These are phyloP conservation scores for Carcharodon carcharias DNA, from an alignment of 2,797 vertebrate genomes.

Conservation along the genomic window DNA sequence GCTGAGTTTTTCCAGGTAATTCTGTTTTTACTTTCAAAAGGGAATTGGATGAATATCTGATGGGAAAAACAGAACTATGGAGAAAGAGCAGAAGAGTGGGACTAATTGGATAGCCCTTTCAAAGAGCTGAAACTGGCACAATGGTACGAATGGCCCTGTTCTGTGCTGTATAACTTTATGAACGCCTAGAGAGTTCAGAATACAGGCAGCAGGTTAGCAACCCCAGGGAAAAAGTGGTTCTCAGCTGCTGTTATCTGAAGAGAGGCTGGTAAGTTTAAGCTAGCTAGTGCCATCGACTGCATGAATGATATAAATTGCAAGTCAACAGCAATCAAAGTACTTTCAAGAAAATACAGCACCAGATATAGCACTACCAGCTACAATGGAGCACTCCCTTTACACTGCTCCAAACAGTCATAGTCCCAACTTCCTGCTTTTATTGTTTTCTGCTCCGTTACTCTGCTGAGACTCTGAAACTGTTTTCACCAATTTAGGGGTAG, in stretches of 20 bases:
- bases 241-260: neutral
- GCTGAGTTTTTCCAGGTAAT: too few species aligned
- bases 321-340: neutral
- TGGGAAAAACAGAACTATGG: too few species aligned
- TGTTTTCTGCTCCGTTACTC: neutral
- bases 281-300: neutral
- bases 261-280: neutral
- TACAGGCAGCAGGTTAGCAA: neutral
- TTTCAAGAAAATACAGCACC: neutral
- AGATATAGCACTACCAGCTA: neutral
- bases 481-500: neutral
- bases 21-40: too few species aligned
- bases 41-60: too few species aligned
- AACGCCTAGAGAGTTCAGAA: neutral
- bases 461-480: neutral
- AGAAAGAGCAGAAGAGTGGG: neutral
- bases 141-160: neutral
- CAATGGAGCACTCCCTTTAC: neutral
- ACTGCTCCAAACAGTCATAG: neutral
- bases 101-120: neutral
- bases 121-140: neutral
- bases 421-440: neutral
- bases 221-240: neutral
- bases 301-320: neutral
- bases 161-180: neutral